Conservation (phyloP, 2,113 vertebrate species). For the Platichthys flesus region DNA sequence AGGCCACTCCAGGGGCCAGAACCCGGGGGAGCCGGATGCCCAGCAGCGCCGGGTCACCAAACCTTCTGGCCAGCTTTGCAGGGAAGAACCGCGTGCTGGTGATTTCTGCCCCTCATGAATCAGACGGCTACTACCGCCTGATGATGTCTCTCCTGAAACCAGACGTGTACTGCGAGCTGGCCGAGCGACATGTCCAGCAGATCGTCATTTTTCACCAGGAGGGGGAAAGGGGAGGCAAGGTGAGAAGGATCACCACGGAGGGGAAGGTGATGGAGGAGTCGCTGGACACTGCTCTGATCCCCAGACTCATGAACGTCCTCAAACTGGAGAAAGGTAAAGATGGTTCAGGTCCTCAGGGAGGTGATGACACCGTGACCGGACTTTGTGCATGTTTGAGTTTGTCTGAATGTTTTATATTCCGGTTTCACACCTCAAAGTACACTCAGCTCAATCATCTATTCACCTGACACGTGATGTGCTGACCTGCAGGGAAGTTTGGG, state of each 20-base stretch:
- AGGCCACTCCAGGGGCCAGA: slow-evolving; percentile 80
- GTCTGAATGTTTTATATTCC: no score
- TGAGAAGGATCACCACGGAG: slow-evolving; percentile 90
- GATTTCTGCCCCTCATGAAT: slow-evolving; percentile 93
- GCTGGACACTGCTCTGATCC: slow-evolving; percentile 89
- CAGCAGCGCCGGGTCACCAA: slow-evolving; percentile 87
- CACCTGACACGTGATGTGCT: not conserved
- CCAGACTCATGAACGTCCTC: slow-evolving; percentile 93
- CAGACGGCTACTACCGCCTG: slow-evolving; percentile 95
- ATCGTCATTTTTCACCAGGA: slow-evolving; percentile 95
- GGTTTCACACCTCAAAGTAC: no score
- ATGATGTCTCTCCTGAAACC: slow-evolving; percentile 97
- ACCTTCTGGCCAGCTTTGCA: slow-evolving; percentile 92
- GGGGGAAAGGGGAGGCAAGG: slow-evolving; percentile 90
- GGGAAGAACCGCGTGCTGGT: slow-evolving; percentile 95
- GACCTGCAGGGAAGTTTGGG: slow-evolving; percentile 86
- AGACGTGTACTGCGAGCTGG: slow-evolving; percentile 95
- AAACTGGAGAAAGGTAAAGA: slow-evolving; percentile 92
- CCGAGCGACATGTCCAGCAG: slow-evolving; percentile 94
- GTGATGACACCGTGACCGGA: not conserved
- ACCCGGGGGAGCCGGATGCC: slow-evolving; percentile 85
- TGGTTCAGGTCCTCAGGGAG: not conserved
- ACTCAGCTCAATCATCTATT: not conserved
- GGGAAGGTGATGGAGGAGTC: slow-evolving; percentile 93
- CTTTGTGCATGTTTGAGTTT: not conserved